These are phyloP conservation scores for Macrosteles quadrilineatus DNA, from an alignment of 1,140 invertebrate species.

Conservation along the genomic window DNA sequence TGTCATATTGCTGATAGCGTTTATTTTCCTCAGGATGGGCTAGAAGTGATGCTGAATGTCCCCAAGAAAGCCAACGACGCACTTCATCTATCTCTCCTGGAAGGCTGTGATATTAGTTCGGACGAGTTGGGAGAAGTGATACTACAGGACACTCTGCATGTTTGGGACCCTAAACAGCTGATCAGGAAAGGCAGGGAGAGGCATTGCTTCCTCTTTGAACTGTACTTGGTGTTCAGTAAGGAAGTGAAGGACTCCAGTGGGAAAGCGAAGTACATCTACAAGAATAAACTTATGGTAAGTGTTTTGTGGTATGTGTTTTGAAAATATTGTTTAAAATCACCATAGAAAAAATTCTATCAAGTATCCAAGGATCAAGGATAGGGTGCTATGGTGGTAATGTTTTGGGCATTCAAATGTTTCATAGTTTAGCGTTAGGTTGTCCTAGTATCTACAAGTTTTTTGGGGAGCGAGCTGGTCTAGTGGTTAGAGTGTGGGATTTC, in stretches of 20 bases:
- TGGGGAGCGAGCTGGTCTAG: no score
- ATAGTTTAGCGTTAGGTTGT: no score
- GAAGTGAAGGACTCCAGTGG: constrained; percentile 95
- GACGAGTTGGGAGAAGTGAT: constrained; percentile 91
- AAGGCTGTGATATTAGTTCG: constrained; percentile 90
- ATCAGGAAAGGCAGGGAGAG: constrained; percentile 95
- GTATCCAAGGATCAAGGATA: no score
- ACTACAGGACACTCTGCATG: constrained; percentile 90
- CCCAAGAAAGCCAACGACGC: constrained; percentile 99
- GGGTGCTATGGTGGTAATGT: no score
- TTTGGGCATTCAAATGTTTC: no score
- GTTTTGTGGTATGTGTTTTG: neutral
- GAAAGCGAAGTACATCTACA: constrained; percentile 94
- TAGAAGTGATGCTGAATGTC: constrained; percentile 98
- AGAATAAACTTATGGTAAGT: constrained; percentile 91
- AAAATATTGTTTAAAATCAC: no score
- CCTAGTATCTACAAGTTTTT: no score
- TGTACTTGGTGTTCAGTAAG: constrained; percentile 95
- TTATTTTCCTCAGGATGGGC: constrained; percentile 72
- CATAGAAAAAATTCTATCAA: no score
- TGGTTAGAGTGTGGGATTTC: no score
- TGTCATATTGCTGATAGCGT: no score
- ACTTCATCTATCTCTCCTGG: constrained; percentile 95
- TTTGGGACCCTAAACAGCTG: constrained; percentile 97
- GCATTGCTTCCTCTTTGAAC: constrained; percentile 98